Percentiles rank a stretch among this genome's conserved stretches.
These are phyloP conservation scores for Mixornis gularis DNA, from an alignment of 2,113 vertebrate species.

Conservation along the genomic window DNA sequence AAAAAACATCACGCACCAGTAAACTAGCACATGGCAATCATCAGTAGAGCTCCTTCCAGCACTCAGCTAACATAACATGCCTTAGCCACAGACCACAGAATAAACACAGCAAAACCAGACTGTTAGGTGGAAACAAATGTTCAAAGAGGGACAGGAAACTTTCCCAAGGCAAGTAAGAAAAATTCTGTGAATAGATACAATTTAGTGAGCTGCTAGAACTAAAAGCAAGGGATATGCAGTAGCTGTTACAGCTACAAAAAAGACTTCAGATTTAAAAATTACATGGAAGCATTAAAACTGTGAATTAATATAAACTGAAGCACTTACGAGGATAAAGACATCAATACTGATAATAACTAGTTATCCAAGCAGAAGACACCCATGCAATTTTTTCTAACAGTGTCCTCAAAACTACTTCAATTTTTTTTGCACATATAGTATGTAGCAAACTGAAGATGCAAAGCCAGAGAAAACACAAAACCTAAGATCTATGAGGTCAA, in stretches of 20 bases:
- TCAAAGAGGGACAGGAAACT: conserved; percentile 23
- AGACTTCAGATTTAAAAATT: not conserved
- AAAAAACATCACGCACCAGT: not conserved
- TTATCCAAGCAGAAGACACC: not conserved
- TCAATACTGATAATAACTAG: not conserved
- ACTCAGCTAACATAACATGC: conserved; percentile 23
- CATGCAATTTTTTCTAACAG: not conserved
- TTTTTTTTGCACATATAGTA: not conserved
- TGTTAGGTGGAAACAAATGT: conserved; percentile 47
- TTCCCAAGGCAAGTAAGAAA: conserved; percentile 4
- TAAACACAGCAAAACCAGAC: conserved; percentile 49
- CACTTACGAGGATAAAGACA: not conserved
- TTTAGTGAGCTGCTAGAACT: not conserved
- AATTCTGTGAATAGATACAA: not conserved
- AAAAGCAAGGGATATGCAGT: not conserved
- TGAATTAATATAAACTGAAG: not conserved
- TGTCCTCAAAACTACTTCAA: not conserved
- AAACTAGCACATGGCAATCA: not conserved
- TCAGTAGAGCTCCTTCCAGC: conserved; percentile 2
- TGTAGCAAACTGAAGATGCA: not conserved
- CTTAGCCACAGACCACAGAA: conserved; percentile 40
- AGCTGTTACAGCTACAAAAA: not conserved
- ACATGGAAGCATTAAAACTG: not conserved
- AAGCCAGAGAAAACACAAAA: not conserved
- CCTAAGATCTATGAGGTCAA: not conserved